Percentiles rank a stretch among this genome's conserved stretches.
Evolutionary conservation across 2,888 invertebrate genomes (phyloP).

Genomic region (Plebejus argus): DNA sequence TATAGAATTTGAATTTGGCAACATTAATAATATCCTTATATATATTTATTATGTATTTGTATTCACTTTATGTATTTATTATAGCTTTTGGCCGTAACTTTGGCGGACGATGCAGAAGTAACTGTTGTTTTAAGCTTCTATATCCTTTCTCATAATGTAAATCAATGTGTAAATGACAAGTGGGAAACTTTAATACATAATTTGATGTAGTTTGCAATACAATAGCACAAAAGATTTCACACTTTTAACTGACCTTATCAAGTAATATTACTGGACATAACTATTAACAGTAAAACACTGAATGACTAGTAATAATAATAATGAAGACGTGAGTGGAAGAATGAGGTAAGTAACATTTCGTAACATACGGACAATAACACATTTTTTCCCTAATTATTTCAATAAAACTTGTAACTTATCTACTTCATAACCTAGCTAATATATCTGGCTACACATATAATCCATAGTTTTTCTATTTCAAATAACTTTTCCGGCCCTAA

Average conservation of each 20-base stretch:
- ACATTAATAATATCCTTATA: conserved; percentile 2
- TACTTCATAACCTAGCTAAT: too few relatives aligned
- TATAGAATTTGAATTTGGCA: conserved; percentile 1
- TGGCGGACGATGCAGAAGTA: not conserved
- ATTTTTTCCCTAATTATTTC: too few relatives aligned
- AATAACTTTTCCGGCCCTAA: too few relatives aligned
- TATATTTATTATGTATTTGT: conserved; percentile 1
- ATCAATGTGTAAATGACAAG: not conserved
- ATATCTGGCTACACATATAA: too few relatives aligned
- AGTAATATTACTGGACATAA: not conserved
- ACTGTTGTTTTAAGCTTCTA: conserved; percentile 5
- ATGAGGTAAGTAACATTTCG: too few relatives aligned
- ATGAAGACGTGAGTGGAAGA: too few relatives aligned
- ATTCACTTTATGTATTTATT: conserved; percentile 5
- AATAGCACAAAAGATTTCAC: not conserved
- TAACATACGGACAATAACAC: too few relatives aligned
- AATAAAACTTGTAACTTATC: too few relatives aligned
- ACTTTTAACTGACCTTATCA: not conserved
- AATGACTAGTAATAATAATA: not conserved
- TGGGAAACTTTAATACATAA: not conserved
- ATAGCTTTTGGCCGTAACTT: not conserved
- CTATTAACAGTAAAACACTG: not conserved
- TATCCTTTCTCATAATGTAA: not conserved
- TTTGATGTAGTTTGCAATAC: not conserved
- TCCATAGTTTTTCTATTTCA: too few relatives aligned